phyloP scores from a whole-genome alignment of 2,888 invertebrate genomes.

The Podabrus alpinus region DNA sequence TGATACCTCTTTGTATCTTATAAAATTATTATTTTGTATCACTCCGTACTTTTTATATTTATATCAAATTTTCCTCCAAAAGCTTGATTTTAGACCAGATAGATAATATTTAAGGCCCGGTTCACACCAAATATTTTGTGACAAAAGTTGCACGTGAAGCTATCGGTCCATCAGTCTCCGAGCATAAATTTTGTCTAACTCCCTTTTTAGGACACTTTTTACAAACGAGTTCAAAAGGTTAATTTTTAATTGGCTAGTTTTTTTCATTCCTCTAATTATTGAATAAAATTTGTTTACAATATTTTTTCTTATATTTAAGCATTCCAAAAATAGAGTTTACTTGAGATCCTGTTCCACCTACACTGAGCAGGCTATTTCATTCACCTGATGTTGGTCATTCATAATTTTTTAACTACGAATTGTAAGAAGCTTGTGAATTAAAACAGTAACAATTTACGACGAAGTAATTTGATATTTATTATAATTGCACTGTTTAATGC shows the following conservation, averaged over 20 bases:
- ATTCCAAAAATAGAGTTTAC: not conserved
- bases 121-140: too few species aligned
- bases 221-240: not conserved
- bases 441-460: not conserved
- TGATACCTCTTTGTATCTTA: not conserved
- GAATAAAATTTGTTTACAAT: not conserved
- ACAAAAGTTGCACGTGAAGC: not conserved
- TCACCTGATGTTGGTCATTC: not conserved
- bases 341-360: not conserved
- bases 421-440: not conserved
- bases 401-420: not conserved
- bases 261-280: not conserved
- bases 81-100: too few species aligned
- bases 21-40: not conserved
- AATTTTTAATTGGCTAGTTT: not conserved
- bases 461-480: slow-evolving; percentile 16
- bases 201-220: not conserved
- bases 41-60: too few species aligned
- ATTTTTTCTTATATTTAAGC: not conserved
- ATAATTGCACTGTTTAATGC: slow-evolving; percentile 1
- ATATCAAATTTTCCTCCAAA: too few species aligned
- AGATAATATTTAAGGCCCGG: too few species aligned
- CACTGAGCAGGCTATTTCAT: not conserved
- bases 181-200: not conserved
- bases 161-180: not conserved